Base-by-base conservation (phyloP, 2,888 invertebrate genomes). In the Chouioia cunea region DNA sequence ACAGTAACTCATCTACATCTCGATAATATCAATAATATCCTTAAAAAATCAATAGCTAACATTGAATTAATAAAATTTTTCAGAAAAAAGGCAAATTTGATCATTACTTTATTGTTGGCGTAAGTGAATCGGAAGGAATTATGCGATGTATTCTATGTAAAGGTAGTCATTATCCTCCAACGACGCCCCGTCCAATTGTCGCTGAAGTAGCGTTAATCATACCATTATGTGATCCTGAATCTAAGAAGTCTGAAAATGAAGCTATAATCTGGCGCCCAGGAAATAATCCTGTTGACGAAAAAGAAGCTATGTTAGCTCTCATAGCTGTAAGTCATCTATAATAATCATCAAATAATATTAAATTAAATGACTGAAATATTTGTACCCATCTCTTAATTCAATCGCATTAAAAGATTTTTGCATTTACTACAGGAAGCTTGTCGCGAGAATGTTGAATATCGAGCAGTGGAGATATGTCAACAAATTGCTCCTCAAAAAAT, bases 401-500 rank as follows among this genome's bases (percentile, higher is more conserved):
- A 20, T 44, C 46, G 50, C 27, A 44, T 57, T 63, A 43, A 43
- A 71, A 62, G 50, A 50, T 70, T 65, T 65, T 4, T 36, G 36
- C 36, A 36, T 36, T 52, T 54, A 54, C 65, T 87, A 36, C 86
- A 96, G 95, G 86, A 95, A 74, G 93, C 97, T 0, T 95, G 95
- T 80, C 91, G 93, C 77, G 91, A 91, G 76, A 94, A 94, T 83
- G 89, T 93, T 75, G 97, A 97, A 81, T 92, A 91, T 78, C 89
- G 97, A 50, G 97, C 96, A 0, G 86, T 95, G 58, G 97, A 97
- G 85, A 87, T 97, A 18, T 93, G 96, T 84, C 92, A 94, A 80
- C 88, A 96, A 77, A 89, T 97, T 79, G 91, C 91, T 22, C 93
- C 93, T 79, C 90, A 92, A 1, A 91, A 93, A 54, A 87, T 96